Conservation (phyloP, 2,888 invertebrate species). For the Didymodactylos carnosus region DNA sequence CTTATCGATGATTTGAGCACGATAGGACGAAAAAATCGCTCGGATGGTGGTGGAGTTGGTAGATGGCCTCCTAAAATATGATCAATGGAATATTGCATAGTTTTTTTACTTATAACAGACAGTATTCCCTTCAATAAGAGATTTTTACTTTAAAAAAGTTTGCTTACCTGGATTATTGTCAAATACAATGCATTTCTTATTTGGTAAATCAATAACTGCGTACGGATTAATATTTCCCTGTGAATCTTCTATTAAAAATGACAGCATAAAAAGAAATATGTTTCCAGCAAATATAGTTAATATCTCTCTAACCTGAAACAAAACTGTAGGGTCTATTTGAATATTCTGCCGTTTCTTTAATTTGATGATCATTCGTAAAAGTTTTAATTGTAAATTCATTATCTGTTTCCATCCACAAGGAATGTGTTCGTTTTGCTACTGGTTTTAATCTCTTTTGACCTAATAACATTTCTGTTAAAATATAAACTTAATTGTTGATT, state of each 20-base stretch:
- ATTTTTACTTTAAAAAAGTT: no score
- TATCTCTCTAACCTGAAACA: no score
- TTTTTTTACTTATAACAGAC: no score
- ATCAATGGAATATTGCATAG: no score
- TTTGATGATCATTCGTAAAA: no score
- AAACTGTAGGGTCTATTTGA: background rate
- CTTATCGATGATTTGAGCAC: background rate
- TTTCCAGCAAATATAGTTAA: rapidly evolving
- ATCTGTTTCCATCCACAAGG: background rate
- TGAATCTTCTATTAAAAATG: background rate
- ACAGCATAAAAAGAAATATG: background rate
- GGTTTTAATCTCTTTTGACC: background rate
- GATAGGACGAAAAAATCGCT: background rate
- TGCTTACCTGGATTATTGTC: no score
- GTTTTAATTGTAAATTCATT: background rate
- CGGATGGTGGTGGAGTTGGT: background rate
- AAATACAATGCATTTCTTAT: no score
- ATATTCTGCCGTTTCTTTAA: no score
- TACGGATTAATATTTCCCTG: background rate
- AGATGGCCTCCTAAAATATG: no score
- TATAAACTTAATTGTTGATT: background rate
- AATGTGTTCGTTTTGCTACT: background rate
- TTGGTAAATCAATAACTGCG: background rate
- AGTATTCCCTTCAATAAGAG: no score
- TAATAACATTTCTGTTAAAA: background rate